Conservation (phyloP, 2,113 vertebrate species). For the Silurus asotus region DNA sequence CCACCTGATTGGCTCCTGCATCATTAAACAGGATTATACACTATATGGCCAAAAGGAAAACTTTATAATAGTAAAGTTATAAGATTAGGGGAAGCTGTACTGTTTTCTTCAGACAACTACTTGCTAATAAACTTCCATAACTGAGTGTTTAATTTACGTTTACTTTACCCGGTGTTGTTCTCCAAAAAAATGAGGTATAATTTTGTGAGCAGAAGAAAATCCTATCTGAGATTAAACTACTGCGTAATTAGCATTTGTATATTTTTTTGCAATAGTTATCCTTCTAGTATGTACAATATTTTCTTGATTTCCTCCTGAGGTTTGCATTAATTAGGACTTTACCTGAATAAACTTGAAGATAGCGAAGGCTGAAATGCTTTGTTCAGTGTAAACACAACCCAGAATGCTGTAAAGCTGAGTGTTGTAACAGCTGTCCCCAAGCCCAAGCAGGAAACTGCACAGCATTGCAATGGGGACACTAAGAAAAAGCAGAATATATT, state of each 20-base stretch:
- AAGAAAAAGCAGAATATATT: conserved; percentile 45
- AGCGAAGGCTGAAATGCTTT: conserved; percentile 91
- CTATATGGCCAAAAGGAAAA: neutral
- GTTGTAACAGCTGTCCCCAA: conserved; percentile 98
- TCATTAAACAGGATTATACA: neutral
- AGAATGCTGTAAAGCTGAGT: conserved; percentile 96
- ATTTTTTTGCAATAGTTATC: neutral
- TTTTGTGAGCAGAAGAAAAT: neutral
- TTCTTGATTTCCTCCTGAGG: neutral
- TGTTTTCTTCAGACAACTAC: neutral
- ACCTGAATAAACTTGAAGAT: conserved; percentile 99
- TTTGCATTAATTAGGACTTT: conserved; percentile 45
- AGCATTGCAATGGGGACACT: conserved; percentile 88
- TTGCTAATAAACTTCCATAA: neutral
- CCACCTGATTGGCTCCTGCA: neutral
- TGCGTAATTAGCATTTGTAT: neutral
- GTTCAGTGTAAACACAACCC: conserved; percentile 85
- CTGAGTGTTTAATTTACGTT: neutral
- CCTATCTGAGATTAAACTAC: neutral
- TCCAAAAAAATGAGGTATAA: neutral
- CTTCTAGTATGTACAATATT: neutral
- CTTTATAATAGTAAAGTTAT: neutral
- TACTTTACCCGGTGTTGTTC: neutral
- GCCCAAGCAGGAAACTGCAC: conserved; percentile 91
- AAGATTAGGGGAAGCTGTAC: neutral